Conservation (phyloP, 2,888 invertebrate genomes). For the Dasypolia templi region DNA sequence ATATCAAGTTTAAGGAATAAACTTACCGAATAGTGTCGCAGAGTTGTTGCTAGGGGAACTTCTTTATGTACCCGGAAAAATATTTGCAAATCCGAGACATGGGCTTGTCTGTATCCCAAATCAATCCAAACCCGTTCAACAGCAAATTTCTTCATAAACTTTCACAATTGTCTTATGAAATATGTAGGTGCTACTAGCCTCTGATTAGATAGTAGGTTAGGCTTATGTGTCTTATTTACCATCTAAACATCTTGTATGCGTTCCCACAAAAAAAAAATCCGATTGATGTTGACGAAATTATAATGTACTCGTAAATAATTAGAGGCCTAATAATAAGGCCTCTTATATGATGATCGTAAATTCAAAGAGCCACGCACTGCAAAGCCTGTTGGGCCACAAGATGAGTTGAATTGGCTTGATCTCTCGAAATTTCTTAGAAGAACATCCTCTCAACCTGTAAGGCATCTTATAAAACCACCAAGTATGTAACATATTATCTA, state of each 20-base stretch:
- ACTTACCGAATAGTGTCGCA: not conserved
- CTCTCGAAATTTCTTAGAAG: constrained; percentile 16
- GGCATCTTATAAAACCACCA: not conserved
- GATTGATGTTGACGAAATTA: constrained; percentile 2
- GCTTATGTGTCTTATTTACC: not conserved
- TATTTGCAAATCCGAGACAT: not conserved
- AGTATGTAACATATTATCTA: not conserved
- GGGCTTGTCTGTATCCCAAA: constrained; percentile 6
- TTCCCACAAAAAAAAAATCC: not conserved
- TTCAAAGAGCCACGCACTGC: constrained; percentile 17
- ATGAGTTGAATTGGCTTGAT: constrained; percentile 35
- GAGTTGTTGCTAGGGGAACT: not conserved
- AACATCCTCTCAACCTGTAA: constrained; percentile 14
- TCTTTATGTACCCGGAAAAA: not conserved
- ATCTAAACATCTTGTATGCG: not conserved
- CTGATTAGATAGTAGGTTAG: not conserved
- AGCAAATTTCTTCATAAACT: not conserved
- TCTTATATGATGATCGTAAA: constrained; percentile 13
- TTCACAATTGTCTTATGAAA: not conserved
- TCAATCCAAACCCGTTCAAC: constrained; percentile 1
- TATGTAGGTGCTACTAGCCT: not conserved
- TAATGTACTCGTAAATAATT: not conserved
- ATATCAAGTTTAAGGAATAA: not conserved
- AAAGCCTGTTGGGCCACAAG: constrained; percentile 8
- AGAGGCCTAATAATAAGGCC: constrained; percentile 29